These are phyloP conservation scores for Petrocephalus zakoni DNA, from an alignment of 2,113 vertebrate genomes.

Conservation along the genomic window DNA sequence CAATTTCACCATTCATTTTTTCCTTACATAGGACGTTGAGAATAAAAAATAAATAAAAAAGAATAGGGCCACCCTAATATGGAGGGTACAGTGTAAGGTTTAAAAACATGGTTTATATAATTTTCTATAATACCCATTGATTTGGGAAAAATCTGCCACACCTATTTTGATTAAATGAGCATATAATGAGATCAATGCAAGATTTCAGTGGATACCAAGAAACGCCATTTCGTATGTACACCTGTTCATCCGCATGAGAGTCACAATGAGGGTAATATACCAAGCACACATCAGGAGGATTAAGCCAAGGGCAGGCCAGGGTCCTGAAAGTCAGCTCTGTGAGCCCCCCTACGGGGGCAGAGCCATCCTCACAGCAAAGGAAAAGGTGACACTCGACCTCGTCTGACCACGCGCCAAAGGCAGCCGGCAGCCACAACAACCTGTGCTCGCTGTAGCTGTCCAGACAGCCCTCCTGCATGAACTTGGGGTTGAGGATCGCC, in stretches of 20 bases:
- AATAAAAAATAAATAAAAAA: not conserved
- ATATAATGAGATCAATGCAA: not conserved
- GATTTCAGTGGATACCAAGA: not conserved
- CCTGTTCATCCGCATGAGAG: not conserved
- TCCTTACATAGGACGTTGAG: not conserved
- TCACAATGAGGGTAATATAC: not conserved
- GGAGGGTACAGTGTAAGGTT: not conserved
- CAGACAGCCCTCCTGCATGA: slow-evolving; percentile 86
- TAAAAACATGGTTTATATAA: not conserved
- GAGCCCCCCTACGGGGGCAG: slow-evolving; percentile 65
- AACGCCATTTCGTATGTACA: not conserved
- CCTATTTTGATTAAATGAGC: not conserved
- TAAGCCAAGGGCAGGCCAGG: slow-evolving; percentile 48
- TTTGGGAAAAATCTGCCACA: not conserved
- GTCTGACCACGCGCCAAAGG: slow-evolving; percentile 70
- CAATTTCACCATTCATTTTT: not conserved
- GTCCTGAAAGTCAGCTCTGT: slow-evolving; percentile 47
- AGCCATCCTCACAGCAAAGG: slow-evolving; percentile 62
- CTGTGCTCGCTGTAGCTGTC: slow-evolving; percentile 88
- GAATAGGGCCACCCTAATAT: not conserved
- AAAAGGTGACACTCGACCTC: slow-evolving; percentile 70
- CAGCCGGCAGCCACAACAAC: slow-evolving; percentile 73
- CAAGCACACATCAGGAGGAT: slow-evolving; percentile 33
- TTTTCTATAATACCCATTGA: not conserved
- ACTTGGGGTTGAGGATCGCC: slow-evolving; percentile 87